Conservation (phyloP, 2,113 vertebrate species). For the Tretioscincus oriximinensis region DNA sequence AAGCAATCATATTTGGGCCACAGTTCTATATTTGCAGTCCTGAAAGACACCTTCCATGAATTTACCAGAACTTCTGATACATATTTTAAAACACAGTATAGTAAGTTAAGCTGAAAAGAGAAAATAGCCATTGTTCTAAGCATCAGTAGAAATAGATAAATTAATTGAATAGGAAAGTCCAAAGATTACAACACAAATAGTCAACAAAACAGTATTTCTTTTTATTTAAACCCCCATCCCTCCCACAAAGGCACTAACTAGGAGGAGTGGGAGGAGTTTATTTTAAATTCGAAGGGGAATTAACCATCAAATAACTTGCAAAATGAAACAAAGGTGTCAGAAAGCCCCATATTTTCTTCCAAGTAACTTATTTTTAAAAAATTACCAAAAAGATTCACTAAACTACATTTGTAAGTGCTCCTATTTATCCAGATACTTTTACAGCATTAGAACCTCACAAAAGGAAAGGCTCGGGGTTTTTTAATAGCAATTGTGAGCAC, state of each 20-base stretch:
- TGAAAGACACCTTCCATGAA: not conserved
- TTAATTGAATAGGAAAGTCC: slow-evolving; percentile 1
- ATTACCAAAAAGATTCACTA: not conserved
- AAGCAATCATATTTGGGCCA: not conserved
- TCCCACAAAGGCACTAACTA: slow-evolving; percentile 35
- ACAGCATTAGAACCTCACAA: slow-evolving; percentile 4
- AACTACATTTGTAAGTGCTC: slow-evolving; percentile 3
- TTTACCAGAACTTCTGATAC: not conserved
- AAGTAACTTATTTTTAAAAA: slow-evolving; percentile 4
- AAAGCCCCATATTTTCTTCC: not conserved
- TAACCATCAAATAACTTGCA: slow-evolving; percentile 62
- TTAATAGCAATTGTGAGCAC: not conserved
- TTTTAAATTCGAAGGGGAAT: slow-evolving; percentile 64
- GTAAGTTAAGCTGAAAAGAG: not conserved
- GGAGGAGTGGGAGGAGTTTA: slow-evolving; percentile 27
- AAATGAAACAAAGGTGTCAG: slow-evolving; percentile 36
- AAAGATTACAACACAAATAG: slow-evolving; percentile 12
- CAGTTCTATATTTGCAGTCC: not conserved
- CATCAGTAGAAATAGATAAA: not conserved
- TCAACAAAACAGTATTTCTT: slow-evolving; percentile 17
- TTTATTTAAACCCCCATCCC: slow-evolving; percentile 29
- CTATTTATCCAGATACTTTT: not conserved
- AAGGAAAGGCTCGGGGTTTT: not conserved
- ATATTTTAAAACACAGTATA: not conserved
- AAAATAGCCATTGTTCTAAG: not conserved